A percentile compares a stretch with the other conserved stretches of the same genome.
Evolutionary conservation across 2,888 invertebrate genomes (phyloP).

Genomic region (Girardia tigrina): DNA sequence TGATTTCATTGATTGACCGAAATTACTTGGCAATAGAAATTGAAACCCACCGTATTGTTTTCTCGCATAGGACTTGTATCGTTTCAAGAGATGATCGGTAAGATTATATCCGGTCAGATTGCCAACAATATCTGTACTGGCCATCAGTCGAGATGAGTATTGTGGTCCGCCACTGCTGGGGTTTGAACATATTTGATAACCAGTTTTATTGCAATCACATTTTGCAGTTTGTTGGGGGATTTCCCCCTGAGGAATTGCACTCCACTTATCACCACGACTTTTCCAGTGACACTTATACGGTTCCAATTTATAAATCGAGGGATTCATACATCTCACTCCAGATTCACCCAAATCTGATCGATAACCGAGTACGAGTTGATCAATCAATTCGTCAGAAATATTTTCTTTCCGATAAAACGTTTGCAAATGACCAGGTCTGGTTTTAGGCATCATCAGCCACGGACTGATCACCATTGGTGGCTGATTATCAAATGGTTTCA

Average conservation of each 20-base stretch:
- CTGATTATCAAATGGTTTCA: constrained; percentile 51
- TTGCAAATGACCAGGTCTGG: constrained; percentile 38
- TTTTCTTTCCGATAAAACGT: constrained; percentile 28
- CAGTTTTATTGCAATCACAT: constrained; percentile 34
- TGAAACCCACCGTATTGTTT: neutral
- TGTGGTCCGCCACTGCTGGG: constrained; percentile 44
- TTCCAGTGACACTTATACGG: neutral
- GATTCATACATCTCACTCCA: constrained; percentile 28
- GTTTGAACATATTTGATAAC: constrained; percentile 14
- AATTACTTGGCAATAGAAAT: neutral
- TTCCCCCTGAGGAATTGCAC: neutral
- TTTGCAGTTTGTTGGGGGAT: neutral
- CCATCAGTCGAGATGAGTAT: constrained; percentile 42
- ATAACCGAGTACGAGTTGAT: neutral
- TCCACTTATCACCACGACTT: neutral
- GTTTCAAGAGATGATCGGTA: constrained; percentile 41
- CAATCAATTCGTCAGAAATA: neutral
- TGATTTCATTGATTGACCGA: neutral
- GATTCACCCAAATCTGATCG: neutral
- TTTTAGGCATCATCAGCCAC: constrained; percentile 44
- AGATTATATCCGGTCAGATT: constrained; percentile 53
- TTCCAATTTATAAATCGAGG: neutral
- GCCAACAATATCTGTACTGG: constrained; percentile 51
- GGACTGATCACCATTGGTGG: constrained; percentile 51
- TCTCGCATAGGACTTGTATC: neutral